These are phyloP conservation scores for Epinephelus awoara DNA, from an alignment of 2,797 vertebrate genomes.

Conservation along the genomic window DNA sequence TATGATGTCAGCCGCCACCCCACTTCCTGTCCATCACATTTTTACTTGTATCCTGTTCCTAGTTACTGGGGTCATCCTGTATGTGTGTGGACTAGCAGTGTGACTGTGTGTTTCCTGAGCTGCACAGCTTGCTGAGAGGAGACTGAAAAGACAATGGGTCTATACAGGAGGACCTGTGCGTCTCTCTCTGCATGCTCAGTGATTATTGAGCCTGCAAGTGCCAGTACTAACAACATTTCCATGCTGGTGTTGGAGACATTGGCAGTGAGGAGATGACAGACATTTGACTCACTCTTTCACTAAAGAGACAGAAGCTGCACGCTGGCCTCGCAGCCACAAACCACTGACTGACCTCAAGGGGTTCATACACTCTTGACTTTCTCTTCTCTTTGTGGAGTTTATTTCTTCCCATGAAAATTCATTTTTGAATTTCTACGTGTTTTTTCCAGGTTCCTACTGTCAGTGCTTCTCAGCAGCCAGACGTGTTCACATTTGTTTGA, in stretches of 20 bases:
- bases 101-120: conserved; percentile 47
- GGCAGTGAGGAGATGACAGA: conserved; percentile 43
- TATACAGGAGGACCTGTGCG: conserved; percentile 12
- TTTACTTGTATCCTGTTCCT: conserved; percentile 49
- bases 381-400: conserved; percentile 7
- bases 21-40: conserved; percentile 49
- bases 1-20: conserved; percentile 79
- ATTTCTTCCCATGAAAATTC: conserved; percentile 17
- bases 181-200: conserved; percentile 46
- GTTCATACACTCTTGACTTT: conserved; percentile 18
- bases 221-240: conserved; percentile 42
- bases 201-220: conserved; percentile 48
- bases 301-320: conserved; percentile 23
- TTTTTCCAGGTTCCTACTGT: neutral
- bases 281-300: conserved; percentile 58
- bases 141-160: conserved; percentile 11
- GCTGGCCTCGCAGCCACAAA: conserved; percentile 16
- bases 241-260: conserved; percentile 22
- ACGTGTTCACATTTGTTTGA: conserved; percentile 21
- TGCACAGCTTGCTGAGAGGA: conserved; percentile 34
- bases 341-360: conserved; percentile 41
- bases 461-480: conserved; percentile 26
- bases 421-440: conserved; percentile 6
- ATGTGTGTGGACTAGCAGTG: conserved; percentile 43
- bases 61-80: conserved; percentile 27